Percentiles rank a stretch among this genome's conserved stretches.
phyloP scores from a whole-genome alignment of 1,140 invertebrate genomes.

The Arion vulgaris region DNA sequence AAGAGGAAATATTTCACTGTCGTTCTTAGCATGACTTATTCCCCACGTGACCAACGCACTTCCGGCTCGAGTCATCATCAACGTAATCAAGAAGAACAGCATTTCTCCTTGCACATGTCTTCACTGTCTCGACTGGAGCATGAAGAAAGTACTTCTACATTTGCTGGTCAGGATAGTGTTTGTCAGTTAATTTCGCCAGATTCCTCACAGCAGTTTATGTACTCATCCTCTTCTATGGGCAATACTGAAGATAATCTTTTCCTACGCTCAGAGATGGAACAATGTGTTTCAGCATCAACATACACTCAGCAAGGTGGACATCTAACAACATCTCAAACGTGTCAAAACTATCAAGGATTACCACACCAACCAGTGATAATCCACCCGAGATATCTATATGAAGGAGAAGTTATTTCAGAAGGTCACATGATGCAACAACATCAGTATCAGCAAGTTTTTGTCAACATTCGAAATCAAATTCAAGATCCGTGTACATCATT shows the following conservation, averaged over 20 bases:
- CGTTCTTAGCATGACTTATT: neutral
- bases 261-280: neutral
- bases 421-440: neutral
- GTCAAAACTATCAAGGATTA: neutral
- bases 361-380: neutral
- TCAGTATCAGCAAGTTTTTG: neutral
- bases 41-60: neutral
- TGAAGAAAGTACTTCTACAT: neutral
- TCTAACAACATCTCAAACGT: neutral
- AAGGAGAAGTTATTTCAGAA: neutral
- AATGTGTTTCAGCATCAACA: neutral
- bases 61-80: neutral
- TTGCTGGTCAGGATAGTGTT: neutral
- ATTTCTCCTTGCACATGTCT: neutral
- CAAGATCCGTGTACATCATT: no score
- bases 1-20: neutral
- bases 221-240: no score
- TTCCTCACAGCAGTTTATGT: neutral
- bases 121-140: neutral
- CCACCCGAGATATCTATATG: neutral
- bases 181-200: neutral
- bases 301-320: neutral
- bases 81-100: neutral
- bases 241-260: neutral
- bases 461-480: no score